Base-by-base conservation (phyloP, 35 echinoderm and acorn worm genomes). In the Holothuria glaberrima region DNA sequence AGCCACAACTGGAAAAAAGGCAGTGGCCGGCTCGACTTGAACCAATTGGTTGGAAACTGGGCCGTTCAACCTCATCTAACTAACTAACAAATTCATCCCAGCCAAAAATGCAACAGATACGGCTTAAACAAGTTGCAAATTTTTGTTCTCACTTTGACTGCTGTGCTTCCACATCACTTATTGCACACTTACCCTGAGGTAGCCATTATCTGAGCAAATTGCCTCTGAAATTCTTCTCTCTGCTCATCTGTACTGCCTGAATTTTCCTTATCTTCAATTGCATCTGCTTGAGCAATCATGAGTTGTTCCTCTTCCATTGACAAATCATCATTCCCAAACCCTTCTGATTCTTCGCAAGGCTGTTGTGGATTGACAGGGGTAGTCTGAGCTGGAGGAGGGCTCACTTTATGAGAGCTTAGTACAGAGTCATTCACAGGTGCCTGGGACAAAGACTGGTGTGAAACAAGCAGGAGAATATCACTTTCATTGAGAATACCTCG, bases 161-260 rank as follows among this genome's bases (percentile, higher is more conserved):
- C 66, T 33, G 25, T 69, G 20, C 10, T 33, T 69, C 12, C 50
- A 26, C 31, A 16, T 29, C 63, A 66, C 9, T 33, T 30, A 4
- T 30, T 29, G 31, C 66, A 69, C 3, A 94, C 95, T 92, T 76
- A 98, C 95, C 92, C 86, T 1, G 92, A 73, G 17, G 95, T 92
- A 28, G 92, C 61, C 95, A 94, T 98, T 41, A 98, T 71, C 44
- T 94, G 86, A 58, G 94, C 93, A 30, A 98, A 89, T 26, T 98
- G 95, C 30, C 91, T 94, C 59, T 98, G 92, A 24, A 98, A 89
- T 48, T 94, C 91, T 81, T 95, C 89, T 67, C 86, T 88, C 81
- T 92, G 86, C 56, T 97, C 92, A 45, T 94, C 33, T 16, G 95
- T 91, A n/a, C 75, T 80, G n/a, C 83, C 86, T 12, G 92, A 68